These are phyloP conservation scores for Philereme transversata DNA, from an alignment of 2,888 invertebrate species.

Conservation along the genomic window DNA sequence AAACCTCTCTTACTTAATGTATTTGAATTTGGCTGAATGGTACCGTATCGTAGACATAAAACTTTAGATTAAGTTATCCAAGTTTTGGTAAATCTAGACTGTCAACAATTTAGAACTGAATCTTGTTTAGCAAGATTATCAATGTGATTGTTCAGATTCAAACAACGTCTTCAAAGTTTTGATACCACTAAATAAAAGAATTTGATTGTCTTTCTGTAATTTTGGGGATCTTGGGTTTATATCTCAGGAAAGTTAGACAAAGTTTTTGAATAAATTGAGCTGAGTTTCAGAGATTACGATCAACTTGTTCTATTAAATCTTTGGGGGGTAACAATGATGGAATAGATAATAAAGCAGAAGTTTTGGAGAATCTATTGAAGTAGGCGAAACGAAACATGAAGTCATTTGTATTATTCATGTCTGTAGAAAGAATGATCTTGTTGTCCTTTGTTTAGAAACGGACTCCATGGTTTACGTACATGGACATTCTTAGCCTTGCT, in stretches of 20 bases:
- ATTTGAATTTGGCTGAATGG: no score
- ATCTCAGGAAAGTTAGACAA: constrained; percentile 13
- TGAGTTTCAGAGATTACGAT: constrained; percentile 22
- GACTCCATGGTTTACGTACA: no score
- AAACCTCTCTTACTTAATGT: no score
- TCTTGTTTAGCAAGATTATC: constrained; percentile 9
- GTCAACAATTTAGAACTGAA: neutral
- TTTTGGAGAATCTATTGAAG: neutral
- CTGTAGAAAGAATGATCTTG: no score
- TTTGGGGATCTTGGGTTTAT: constrained; percentile 13
- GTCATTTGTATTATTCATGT: no score
- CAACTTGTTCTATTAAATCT: constrained; percentile 21
- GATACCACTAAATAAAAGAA: constrained; percentile 17
- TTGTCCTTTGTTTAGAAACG: no score
- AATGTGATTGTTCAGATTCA: constrained; percentile 9
- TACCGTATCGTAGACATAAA: neutral
- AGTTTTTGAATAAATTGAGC: constrained; percentile 27
- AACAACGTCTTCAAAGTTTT: constrained; percentile 14
- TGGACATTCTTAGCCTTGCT: no score
- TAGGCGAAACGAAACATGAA: neutral
- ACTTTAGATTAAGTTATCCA: neutral
- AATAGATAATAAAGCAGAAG: constrained; percentile 1
- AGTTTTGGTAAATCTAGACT: neutral
- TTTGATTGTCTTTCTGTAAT: constrained; percentile 21
- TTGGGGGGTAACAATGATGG: constrained; percentile 14